phyloP scores from a whole-genome alignment of 2,888 invertebrate species.

The Laothoe populi region DNA sequence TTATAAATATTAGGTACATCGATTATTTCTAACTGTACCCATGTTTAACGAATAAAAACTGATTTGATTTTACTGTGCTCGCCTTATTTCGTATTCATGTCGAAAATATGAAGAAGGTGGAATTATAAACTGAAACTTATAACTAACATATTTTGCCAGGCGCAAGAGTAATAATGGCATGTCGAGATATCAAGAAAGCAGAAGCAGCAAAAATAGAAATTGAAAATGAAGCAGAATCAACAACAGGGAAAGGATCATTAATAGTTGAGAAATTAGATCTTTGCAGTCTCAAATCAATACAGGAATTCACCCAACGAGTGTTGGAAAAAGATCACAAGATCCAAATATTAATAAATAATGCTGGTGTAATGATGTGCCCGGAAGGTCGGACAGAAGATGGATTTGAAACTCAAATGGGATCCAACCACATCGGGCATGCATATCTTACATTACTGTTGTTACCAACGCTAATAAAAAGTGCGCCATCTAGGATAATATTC shows the following conservation, averaged over 20 bases:
- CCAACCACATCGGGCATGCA: constrained; percentile 88
- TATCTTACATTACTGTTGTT: constrained; percentile 85
- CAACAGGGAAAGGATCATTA: constrained; percentile 49
- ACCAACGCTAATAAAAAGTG: constrained; percentile 83
- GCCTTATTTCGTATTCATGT: no score
- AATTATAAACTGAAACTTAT: constrained; percentile 51
- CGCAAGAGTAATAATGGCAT: constrained; percentile 79
- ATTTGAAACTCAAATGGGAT: constrained; percentile 87
- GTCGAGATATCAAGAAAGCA: constrained; percentile 75
- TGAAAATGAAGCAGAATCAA: constrained; percentile 49
- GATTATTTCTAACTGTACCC: no score
- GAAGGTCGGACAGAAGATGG: constrained; percentile 86
- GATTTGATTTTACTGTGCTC: no score
- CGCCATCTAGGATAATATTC: constrained; percentile 85
- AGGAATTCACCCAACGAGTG: constrained; percentile 77
- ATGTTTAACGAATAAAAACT: no score
- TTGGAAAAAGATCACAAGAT: constrained; percentile 74
- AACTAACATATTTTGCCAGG: constrained; percentile 56
- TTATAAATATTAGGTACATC: no score
- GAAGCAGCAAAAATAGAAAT: constrained; percentile 81
- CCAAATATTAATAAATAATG: constrained; percentile 87
- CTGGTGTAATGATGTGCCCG: constrained; percentile 88
- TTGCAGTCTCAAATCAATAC: constrained; percentile 81
- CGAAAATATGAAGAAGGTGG: background rate
- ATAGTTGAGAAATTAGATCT: constrained; percentile 82